Base-by-base conservation (phyloP, 2,113 vertebrate genomes). In the Bubo scandiacus region DNA sequence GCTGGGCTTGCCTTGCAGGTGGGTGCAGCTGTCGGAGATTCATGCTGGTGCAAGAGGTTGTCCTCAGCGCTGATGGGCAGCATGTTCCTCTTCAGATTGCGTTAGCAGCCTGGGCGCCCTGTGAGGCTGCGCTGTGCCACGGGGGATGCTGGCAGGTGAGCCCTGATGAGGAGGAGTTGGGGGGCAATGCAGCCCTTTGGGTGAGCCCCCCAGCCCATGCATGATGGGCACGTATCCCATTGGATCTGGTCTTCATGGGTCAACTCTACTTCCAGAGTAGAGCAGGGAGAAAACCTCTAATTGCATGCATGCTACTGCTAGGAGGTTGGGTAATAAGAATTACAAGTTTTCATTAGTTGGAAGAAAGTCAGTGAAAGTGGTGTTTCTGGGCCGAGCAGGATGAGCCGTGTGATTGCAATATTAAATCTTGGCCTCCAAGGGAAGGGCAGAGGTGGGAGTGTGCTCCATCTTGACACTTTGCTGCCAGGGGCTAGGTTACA, bases 121-220 rank as follows among this genome's bases (percentile, higher is more conserved):
- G 68, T 13, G 2, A 54, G 82, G 78, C 45, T 65, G 73, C 2
- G 1, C 75, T 1, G 8, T 42, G 59, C 57, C 9, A 1, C 13
- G 2, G n/a, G 70, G 54, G 54, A 92, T 88, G 89, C 89, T 96
- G 89, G 77, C 89, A 96, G 95, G 94, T 95, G 95, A 96, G 94
- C 40, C 52, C 40, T 0, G 3, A 5, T 0, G 2, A 86, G 38
- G 29, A 83, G 57, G 26, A 43, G 38, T 1, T 18, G 65, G 58
- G 38, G 47, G 29, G n/a, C 3, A 0, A 29, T 36, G 79, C 62
- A 34, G 34, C 22, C 49, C 9, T 68, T 36, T 5, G 36, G 51
- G 52, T 25, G 71, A 93, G 66, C 47, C 67, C 51, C n/a, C 61
- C 36, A 51, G 52, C 22, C 79, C 0, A 0, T 14, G 47, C 2